A percentile compares a stretch with the other conserved stretches of the same genome.
Evolutionary conservation across 2,113 vertebrate species (phyloP).

Genomic region (Danionella cerebrum): DNA sequence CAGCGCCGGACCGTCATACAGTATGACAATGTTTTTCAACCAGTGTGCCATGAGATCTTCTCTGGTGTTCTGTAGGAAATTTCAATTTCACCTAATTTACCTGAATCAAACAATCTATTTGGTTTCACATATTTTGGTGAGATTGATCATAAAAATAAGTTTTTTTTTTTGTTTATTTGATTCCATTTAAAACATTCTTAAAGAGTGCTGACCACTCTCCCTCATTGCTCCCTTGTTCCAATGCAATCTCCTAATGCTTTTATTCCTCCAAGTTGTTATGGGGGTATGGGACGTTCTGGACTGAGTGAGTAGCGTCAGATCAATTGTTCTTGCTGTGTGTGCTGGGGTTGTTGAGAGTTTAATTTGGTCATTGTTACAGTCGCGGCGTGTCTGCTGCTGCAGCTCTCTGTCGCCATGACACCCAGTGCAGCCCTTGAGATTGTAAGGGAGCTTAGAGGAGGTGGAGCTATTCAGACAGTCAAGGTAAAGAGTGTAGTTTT

Average conservation of each 20-base stretch:
- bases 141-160: too few relatives aligned
- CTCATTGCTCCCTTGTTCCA: too few relatives aligned
- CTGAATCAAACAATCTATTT: too few relatives aligned
- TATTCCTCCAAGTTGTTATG: conserved; percentile 70
- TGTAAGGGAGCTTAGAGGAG: conserved; percentile 71
- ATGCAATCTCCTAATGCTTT: too few relatives aligned
- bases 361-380: conserved; percentile 56
- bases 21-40: conserved; percentile 68
- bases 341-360: background rate
- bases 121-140: too few relatives aligned
- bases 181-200: too few relatives aligned
- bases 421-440: conserved; percentile 76
- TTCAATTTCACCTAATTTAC: too few relatives aligned
- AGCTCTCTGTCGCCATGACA: conserved; percentile 65
- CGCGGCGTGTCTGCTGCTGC: conserved; percentile 80
- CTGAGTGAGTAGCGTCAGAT: conserved; percentile 63
- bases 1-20: conserved; percentile 75
- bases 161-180: too few relatives aligned
- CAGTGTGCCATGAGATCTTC: too few relatives aligned
- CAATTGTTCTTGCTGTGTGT: background rate
- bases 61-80: too few relatives aligned
- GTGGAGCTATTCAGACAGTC: conserved; percentile 80
- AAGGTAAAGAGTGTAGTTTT: conserved; percentile 55
- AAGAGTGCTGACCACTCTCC: too few relatives aligned
- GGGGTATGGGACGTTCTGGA: conserved; percentile 78